These are phyloP conservation scores for Brachymystax lenok DNA, from an alignment of 2,797 vertebrate genomes.

Conservation along the genomic window DNA sequence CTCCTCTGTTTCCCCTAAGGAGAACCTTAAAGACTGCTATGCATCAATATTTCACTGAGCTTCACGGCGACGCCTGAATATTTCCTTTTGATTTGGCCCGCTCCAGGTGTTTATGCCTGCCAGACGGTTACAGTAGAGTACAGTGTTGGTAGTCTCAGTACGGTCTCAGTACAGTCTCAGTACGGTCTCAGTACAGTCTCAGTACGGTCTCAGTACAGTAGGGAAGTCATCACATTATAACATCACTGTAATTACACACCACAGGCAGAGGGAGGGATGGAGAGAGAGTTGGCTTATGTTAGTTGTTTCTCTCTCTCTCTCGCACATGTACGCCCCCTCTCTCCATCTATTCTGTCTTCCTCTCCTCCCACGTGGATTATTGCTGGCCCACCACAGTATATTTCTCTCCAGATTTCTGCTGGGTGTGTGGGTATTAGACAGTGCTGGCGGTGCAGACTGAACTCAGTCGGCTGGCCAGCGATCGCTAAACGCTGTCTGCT, in stretches of 20 bases:
- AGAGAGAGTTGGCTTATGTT: no score
- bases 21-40: constrained; percentile 51
- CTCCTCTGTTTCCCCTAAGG: constrained; percentile 58
- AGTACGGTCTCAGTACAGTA: not conserved
- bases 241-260: no score
- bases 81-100: constrained; percentile 59
- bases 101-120: constrained; percentile 52
- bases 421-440: not conserved
- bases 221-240: no score
- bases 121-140: constrained; percentile 23
- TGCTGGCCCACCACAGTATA: not conserved
- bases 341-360: not conserved
- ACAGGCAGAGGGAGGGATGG: no score
- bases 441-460: no score
- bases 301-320: no score
- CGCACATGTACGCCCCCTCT: no score
- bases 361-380: not conserved
- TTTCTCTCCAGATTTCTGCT: not conserved
- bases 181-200: not conserved
- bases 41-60: constrained; percentile 70
- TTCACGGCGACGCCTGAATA: constrained; percentile 39
- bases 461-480: no score
- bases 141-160: not conserved
- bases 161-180: constrained; percentile 3
- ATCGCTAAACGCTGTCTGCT: no score